Evolutionary conservation across 2,797 vertebrate genomes (phyloP).

Genomic region (Schizopygopsis malacanthus): DNA sequence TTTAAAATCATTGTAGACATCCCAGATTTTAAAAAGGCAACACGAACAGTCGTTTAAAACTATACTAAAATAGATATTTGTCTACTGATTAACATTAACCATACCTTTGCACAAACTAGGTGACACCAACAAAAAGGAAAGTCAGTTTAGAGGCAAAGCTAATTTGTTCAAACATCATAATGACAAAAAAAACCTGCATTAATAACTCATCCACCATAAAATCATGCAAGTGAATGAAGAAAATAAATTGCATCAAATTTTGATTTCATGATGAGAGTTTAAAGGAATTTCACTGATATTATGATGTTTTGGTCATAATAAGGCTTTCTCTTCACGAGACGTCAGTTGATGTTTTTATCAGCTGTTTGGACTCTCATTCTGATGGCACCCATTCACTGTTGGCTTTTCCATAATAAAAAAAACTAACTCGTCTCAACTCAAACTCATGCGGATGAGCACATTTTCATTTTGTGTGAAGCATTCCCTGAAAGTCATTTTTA

Average conservation of each 20-base stretch:
- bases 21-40: neutral
- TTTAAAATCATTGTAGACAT: neutral
- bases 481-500: conserved; percentile 57
- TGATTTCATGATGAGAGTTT: neutral
- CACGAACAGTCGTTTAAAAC: neutral
- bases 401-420: no score
- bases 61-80: neutral
- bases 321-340: no score
- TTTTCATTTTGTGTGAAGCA: no score
- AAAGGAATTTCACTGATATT: no score
- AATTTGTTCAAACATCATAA: neutral
- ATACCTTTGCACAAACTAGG: neutral
- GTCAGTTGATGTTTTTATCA: no score
- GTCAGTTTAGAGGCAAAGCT: neutral
- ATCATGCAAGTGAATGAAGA: neutral
- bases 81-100: neutral
- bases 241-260: neutral
- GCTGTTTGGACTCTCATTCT: no score
- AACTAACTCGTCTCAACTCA: no score
- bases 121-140: no score
- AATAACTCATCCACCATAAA: neutral
- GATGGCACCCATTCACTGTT: neutral
- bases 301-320: no score
- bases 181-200: neutral
- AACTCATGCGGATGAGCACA: no score